These are phyloP conservation scores for Kradibia gibbosae DNA, from an alignment of 1,140 invertebrate species.

Conservation along the genomic window DNA sequence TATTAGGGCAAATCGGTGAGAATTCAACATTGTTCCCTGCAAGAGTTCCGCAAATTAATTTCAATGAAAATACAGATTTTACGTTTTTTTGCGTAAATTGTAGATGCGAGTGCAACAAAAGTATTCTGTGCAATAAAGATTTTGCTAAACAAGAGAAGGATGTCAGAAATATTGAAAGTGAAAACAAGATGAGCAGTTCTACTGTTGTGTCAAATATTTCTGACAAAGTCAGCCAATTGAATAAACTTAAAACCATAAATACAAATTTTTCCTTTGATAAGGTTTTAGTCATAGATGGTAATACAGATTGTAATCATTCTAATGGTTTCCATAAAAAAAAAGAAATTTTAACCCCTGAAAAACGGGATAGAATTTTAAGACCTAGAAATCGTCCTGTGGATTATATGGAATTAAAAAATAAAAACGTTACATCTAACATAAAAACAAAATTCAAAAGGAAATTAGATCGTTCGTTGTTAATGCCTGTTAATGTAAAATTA, in stretches of 20 bases:
- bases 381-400: conserved; percentile 56
- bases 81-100: conserved; percentile 23
- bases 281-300: not conserved
- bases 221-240: conserved; percentile 5
- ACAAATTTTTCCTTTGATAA: not conserved
- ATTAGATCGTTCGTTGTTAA: conserved; percentile 21
- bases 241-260: conserved; percentile 15
- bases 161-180: not conserved
- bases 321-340: not conserved
- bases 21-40: conserved; percentile 36
- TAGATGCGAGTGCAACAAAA: conserved; percentile 15
- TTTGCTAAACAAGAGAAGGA: conserved; percentile 1
- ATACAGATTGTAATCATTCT: not conserved
- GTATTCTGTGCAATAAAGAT: conserved; percentile 25
- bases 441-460: conserved; percentile 50
- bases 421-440: conserved; percentile 33
- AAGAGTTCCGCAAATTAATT: conserved; percentile 21
- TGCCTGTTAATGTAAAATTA: conserved; percentile 16
- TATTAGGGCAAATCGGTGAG: not conserved
- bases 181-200: not conserved
- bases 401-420: conserved; percentile 53
- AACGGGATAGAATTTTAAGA: conserved; percentile 44
- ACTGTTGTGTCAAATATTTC: not conserved
- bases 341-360: conserved; percentile 18
- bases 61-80: not conserved